Base-by-base conservation (phyloP, 2,888 invertebrate species). In the Embidobia sp. region DNA sequence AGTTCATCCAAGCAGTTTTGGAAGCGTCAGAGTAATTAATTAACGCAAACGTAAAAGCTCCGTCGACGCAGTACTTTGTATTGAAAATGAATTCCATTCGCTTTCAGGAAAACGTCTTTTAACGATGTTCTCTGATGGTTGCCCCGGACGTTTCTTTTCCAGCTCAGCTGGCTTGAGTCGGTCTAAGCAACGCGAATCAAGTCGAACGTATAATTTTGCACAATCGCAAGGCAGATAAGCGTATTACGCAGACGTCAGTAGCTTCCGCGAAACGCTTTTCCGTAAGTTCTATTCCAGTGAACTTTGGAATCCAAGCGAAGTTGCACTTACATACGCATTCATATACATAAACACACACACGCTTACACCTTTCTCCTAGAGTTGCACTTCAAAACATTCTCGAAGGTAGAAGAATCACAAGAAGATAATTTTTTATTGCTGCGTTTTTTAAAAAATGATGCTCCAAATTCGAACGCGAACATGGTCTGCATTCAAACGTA, bases 121-220 rank as follows among this genome's bases (percentile, higher is more conserved):
- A 44, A 59, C 33, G 22, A 26, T 33, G 11, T 8, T 31, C 2
- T 2, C 11, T 15, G 16, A 46, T 15, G 33, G 13, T 63, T 15
- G 44, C 44, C 16, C 22, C 35, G 66, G 35, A 46, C 8, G 26
- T 26, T 49, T 42, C 33, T 61, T 70, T 63, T 70, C 29, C 46
- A 53, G 5, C 44, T 46, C 19, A 53, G 35, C 22, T 57, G 37
- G 27, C 35, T 31, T 10, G 11, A 69, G 42, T 59, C 16, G 16
- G 40, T 51, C 33, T 37, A 31, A 57, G 57, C 40, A 46, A n/a
- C 26, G 57, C 61, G 61, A 59, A 70, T 70, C 55, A 63, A 64
- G 55, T 73, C 63, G 57, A 73, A 73, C 64, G 72, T 73, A 55
- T 73, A 73, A 73, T 73, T 73, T 64, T 49, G 70, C 61, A 70